phyloP scores from a whole-genome alignment of 1,140 invertebrate genomes.

The Palaemon carinicauda region DNA sequence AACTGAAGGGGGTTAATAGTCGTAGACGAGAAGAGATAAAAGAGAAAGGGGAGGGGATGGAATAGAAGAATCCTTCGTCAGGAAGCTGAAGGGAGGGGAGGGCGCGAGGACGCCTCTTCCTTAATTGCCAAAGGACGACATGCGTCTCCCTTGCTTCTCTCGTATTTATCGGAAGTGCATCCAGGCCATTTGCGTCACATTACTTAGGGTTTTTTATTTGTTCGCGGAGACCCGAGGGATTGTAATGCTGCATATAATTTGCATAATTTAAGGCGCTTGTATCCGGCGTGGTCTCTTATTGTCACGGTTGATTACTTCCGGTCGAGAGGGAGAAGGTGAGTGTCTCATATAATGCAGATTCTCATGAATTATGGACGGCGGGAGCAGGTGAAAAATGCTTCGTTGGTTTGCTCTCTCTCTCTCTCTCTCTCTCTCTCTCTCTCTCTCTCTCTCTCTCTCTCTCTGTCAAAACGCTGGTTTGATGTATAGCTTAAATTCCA shows the following conservation, averaged over 20 bases:
- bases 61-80: not conserved
- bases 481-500: no score
- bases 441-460: no score
- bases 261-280: not conserved
- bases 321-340: not conserved
- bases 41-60: not conserved
- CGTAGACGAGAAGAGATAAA: not conserved
- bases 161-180: not conserved
- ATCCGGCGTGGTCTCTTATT: not conserved
- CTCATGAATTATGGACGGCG: conserved; percentile 41
- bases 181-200: no score
- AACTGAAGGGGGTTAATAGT: not conserved
- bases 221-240: not conserved
- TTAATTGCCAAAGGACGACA: no score
- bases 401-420: no score
- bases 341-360: conserved; percentile 34
- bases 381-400: not conserved
- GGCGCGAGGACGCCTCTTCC: not conserved
- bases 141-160: not conserved
- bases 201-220: not conserved
- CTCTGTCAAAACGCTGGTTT: no score
- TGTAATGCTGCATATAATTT: conserved; percentile 1
- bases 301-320: conserved; percentile 45
- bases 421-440: no score
- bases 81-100: not conserved